Evolutionary conservation across 2,797 vertebrate genomes (phyloP).

Genomic region (Simalia tracyae): DNA sequence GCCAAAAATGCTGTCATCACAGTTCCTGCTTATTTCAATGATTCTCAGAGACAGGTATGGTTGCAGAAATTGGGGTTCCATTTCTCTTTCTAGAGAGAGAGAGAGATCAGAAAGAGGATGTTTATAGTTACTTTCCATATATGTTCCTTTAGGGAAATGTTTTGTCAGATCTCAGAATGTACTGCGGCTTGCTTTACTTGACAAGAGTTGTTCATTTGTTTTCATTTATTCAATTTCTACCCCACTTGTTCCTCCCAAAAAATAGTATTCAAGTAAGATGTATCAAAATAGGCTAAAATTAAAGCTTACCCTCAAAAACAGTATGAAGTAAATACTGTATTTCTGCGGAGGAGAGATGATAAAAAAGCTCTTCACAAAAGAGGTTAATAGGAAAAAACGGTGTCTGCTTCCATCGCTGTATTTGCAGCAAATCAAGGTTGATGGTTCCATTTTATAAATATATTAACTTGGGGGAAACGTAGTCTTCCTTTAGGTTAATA

Average conservation of each 20-base stretch:
- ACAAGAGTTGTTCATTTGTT: background rate
- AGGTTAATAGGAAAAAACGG: background rate
- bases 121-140: background rate
- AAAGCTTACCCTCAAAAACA: background rate
- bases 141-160: background rate
- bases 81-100: background rate
- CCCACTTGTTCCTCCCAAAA: background rate
- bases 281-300: background rate
- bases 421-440: background rate
- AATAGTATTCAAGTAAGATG: background rate
- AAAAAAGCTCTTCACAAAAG: background rate
- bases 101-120: background rate
- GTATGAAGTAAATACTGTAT: background rate
- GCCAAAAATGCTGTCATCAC: constrained; percentile 97
- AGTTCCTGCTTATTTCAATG: constrained; percentile 97
- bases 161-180: background rate
- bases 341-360: fast-evolving
- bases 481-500: background rate
- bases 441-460: background rate
- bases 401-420: background rate
- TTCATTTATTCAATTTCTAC: background rate
- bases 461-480: background rate
- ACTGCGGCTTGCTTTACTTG: background rate
- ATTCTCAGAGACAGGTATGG: constrained; percentile 96
- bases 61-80: background rate